These are phyloP conservation scores for Plagodis dolabraria DNA, from an alignment of 2,888 invertebrate species.

Conservation along the genomic window DNA sequence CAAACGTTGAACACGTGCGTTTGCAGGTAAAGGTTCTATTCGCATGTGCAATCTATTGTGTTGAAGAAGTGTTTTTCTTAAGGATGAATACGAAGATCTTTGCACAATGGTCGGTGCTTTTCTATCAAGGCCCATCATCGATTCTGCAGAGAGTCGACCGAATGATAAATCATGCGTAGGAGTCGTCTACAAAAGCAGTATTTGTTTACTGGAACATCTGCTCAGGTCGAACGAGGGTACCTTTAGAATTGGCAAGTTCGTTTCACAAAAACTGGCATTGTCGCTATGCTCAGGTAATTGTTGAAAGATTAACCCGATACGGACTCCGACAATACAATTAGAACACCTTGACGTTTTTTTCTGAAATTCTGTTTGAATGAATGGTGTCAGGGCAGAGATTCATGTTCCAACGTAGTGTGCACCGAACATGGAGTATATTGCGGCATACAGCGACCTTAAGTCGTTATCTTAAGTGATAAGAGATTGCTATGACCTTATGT, in stretches of 20 bases:
- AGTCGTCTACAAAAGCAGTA: slow-evolving; percentile 66
- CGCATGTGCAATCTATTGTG: slow-evolving; percentile 80
- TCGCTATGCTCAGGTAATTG: slow-evolving; percentile 69
- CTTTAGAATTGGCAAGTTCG: slow-evolving; percentile 63
- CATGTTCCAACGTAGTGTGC: slow-evolving; percentile 16
- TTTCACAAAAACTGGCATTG: slow-evolving; percentile 69
- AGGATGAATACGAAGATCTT: slow-evolving; percentile 65
- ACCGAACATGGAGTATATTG: slow-evolving; percentile 54
- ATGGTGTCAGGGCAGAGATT: slow-evolving; percentile 46
- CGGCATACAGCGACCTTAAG: slow-evolving; percentile 74
- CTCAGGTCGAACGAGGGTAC: slow-evolving; percentile 55
- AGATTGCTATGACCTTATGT: slow-evolving; percentile 78
- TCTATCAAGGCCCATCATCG: slow-evolving; percentile 68
- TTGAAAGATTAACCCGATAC: slow-evolving; percentile 81
- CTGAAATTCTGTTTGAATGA: slow-evolving; percentile 45
- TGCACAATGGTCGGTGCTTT: slow-evolving; percentile 76
- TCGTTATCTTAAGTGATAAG: slow-evolving; percentile 76
- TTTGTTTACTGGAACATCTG: slow-evolving; percentile 82
- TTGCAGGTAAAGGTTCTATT: slow-evolving; percentile 69
- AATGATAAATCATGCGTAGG: slow-evolving; percentile 79
- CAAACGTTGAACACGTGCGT: slow-evolving; percentile 81
- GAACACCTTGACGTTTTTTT: slow-evolving; percentile 77
- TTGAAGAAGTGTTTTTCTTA: slow-evolving; percentile 71
- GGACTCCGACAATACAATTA: slow-evolving; percentile 63
- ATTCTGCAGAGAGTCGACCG: slow-evolving; percentile 58